These are phyloP conservation scores for Chloebia gouldiae DNA, from an alignment of 2,113 vertebrate genomes.

Conservation along the genomic window DNA sequence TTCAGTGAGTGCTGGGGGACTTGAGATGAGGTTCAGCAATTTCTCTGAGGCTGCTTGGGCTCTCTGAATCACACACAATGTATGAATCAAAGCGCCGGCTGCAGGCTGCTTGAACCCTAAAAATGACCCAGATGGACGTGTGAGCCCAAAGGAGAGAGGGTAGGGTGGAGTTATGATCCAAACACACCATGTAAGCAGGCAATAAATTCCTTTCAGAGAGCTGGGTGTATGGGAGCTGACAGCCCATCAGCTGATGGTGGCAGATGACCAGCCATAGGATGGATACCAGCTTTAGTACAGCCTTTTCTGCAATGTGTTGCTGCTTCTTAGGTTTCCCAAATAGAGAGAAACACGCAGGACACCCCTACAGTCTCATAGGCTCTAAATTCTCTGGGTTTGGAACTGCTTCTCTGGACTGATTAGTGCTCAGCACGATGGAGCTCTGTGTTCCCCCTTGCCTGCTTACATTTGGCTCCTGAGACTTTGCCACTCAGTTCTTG, in stretches of 20 bases:
- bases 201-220: not conserved
- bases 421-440: not conserved
- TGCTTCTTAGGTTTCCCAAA: not conserved
- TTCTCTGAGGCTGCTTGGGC: not conserved
- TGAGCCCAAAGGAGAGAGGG: not conserved
- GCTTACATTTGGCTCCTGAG: not conserved
- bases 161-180: not conserved
- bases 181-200: not conserved
- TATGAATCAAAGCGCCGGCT: not conserved
- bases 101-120: not conserved
- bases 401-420: not conserved
- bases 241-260: not conserved
- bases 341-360: not conserved
- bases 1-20: not conserved
- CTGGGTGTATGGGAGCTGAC: not conserved
- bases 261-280: not conserved
- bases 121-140: not conserved
- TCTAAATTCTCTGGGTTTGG: not conserved
- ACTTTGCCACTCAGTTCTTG: not conserved
- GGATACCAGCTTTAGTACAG: not conserved
- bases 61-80: not conserved
- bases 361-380: not conserved
- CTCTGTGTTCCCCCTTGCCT: not conserved
- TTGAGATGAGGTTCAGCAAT: not conserved
- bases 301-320: not conserved